phyloP scores from a whole-genome alignment of 2,113 vertebrate genomes.

The Alouatta palliata region DNA sequence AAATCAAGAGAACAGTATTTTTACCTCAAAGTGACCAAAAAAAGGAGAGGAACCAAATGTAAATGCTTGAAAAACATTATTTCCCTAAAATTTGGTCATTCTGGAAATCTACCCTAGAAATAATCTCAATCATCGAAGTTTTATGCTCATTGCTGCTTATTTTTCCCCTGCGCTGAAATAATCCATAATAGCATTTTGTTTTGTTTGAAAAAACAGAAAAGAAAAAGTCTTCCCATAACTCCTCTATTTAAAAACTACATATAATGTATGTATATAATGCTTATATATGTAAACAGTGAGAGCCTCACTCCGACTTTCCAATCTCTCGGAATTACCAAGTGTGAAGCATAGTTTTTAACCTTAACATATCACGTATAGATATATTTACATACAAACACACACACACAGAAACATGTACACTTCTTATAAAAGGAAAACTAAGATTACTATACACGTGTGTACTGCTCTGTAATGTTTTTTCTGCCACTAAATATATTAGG shows the following conservation, averaged over 20 bases:
- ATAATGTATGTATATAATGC: neutral
- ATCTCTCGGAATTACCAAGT: neutral
- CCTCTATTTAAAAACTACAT: constrained; percentile 7
- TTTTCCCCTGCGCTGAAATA: neutral
- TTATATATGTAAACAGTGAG: neutral
- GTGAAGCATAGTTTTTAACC: neutral
- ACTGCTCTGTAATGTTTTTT: neutral
- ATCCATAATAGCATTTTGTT: neutral
- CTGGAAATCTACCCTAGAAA: neutral
- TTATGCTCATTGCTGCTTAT: neutral
- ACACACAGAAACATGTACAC: neutral
- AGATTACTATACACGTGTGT: neutral
- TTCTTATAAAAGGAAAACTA: constrained; percentile 16
- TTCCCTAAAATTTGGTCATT: constrained; percentile 1
- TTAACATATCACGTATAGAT: neutral
- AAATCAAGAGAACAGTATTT: constrained; percentile 25
- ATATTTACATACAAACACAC: neutral
- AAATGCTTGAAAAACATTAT: neutral
- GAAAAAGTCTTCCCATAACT: neutral
- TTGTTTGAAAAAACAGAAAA: neutral
- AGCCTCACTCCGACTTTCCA: neutral
- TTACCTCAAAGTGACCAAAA: neutral
- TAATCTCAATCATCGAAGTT: neutral
- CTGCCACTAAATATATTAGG: neutral
- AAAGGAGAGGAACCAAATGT: neutral